Percentiles rank a stretch among this genome's conserved stretches.
Conservation (phyloP, 2,797 vertebrate species). For the Myiotriccus ornatus region DNA sequence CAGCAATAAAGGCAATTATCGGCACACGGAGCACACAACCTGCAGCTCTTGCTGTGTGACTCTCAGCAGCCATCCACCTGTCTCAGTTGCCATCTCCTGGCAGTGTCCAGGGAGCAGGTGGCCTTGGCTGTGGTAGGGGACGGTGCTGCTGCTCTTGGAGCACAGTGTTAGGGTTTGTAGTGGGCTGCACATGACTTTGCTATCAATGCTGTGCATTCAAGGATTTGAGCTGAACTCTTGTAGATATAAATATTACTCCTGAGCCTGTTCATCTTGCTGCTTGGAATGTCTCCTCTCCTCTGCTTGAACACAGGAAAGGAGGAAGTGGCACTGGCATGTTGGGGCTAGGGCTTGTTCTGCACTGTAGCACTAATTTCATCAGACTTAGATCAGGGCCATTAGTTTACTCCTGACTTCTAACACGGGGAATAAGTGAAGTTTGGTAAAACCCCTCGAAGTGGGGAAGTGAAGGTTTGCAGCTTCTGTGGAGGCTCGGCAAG, state of each 20-base stretch:
- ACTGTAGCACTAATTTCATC: not conserved
- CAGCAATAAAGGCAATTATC: not conserved
- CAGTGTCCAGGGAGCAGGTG: not conserved
- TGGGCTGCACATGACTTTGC: fast-evolving
- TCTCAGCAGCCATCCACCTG: not conserved
- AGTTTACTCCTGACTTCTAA: not conserved
- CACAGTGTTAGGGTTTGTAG: not conserved
- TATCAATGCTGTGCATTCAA: not conserved
- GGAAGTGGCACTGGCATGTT: not conserved
- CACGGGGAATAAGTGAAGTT: not conserved
- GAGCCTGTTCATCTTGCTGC: not conserved
- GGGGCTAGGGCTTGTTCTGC: not conserved
- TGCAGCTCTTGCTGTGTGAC: no score
- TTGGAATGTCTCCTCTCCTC: not conserved
- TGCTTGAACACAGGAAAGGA: not conserved
- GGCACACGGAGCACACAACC: no score
- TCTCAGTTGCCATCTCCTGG: not conserved
- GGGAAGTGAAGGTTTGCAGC: not conserved
- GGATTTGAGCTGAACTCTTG: not conserved
- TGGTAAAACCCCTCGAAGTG: not conserved
- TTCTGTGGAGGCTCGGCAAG: not conserved
- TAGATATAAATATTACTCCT: not conserved
- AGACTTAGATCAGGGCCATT: not conserved
- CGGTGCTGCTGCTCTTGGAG: not conserved
- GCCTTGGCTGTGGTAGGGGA: not conserved